Evolutionary conservation across 2,113 vertebrate genomes (phyloP).

Genomic region (Polypterus bichir): DNA sequence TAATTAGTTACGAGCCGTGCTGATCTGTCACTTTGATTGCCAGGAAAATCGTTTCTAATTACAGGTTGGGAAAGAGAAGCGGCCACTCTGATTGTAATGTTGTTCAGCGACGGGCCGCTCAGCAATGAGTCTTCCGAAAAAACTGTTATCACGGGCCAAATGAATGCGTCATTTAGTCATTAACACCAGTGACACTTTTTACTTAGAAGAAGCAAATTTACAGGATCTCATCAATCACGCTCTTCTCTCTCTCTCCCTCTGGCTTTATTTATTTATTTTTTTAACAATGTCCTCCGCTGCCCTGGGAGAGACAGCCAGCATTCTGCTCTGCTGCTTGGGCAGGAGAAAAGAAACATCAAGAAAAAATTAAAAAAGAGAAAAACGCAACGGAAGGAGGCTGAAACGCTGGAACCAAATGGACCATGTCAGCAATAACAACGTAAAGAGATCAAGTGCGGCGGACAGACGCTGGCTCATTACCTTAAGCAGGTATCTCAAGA

Average conservation of each 20-base stretch:
- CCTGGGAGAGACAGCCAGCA: not conserved
- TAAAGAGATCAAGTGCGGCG: slow-evolving; percentile 9
- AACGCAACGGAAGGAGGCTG: slow-evolving; percentile 25
- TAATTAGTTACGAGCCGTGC: slow-evolving; percentile 31
- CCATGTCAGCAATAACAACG: slow-evolving; percentile 16
- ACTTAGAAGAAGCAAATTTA: slow-evolving; percentile 3
- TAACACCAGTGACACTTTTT: slow-evolving; percentile 21
- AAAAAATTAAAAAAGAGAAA: slow-evolving; percentile 2
- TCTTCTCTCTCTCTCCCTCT: not conserved
- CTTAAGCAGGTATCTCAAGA: slow-evolving; percentile 25
- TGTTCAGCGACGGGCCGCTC: too few relatives aligned
- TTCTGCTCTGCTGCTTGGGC: not conserved
- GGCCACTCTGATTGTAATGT: slow-evolving; percentile 12
- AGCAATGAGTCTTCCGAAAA: not conserved
- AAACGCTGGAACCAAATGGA: slow-evolving; percentile 17
- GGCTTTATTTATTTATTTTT: not conserved
- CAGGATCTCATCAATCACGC: slow-evolving; percentile 4
- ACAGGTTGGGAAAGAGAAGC: slow-evolving; percentile 24
- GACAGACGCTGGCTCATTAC: slow-evolving; percentile 48
- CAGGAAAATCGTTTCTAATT: slow-evolving; percentile 22
- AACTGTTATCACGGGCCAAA: slow-evolving; percentile 21
- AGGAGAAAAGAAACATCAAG: slow-evolving; percentile 4
- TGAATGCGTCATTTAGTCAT: slow-evolving; percentile 20
- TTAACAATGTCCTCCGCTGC: not conserved
- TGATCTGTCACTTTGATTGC: slow-evolving; percentile 27